phyloP scores from a whole-genome alignment of 92 coral and sea anemone species.

The Virgularia gustaviana region DNA sequence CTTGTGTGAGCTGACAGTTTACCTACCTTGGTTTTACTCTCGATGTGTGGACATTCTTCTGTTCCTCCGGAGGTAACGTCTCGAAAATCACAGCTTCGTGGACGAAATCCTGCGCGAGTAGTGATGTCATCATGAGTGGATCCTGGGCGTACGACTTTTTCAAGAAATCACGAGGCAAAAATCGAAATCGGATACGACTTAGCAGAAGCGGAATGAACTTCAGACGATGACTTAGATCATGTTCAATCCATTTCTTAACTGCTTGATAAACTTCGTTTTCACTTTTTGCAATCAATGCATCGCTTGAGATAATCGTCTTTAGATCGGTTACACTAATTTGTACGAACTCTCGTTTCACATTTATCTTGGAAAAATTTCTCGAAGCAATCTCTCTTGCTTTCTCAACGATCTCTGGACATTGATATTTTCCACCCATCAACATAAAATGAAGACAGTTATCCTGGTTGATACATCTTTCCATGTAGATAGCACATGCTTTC shows the following conservation, averaged over 20 bases:
- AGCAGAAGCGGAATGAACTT: neutral
- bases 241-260: slow-evolving; percentile 19
- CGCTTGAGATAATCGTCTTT: slow-evolving; percentile 54
- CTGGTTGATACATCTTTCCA: slow-evolving; percentile 62
- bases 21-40: slow-evolving; percentile 70
- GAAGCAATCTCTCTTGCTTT: slow-evolving; percentile 61
- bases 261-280: slow-evolving; percentile 67
- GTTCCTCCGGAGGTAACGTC: slow-evolving; percentile 59
- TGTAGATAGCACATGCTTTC: slow-evolving; percentile 61
- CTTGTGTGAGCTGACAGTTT: too few relatives aligned
- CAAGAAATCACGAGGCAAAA: slow-evolving; percentile 60
- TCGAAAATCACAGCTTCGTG: slow-evolving; percentile 70
- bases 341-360: slow-evolving; percentile 43
- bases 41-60: slow-evolving; percentile 45
- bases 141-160: slow-evolving; percentile 65
- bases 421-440: slow-evolving; percentile 54
- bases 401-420: slow-evolving; percentile 57
- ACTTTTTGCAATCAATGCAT: slow-evolving; percentile 50
- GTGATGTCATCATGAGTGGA: slow-evolving; percentile 63
- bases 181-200: slow-evolving; percentile 70
- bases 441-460: slow-evolving; percentile 61
- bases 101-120: slow-evolving; percentile 56
- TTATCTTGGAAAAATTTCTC: slow-evolving; percentile 55
- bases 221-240: neutral
- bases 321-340: slow-evolving; percentile 56